Base-by-base conservation (phyloP, 2,113 vertebrate species). In the Lasiurus cinereus region DNA sequence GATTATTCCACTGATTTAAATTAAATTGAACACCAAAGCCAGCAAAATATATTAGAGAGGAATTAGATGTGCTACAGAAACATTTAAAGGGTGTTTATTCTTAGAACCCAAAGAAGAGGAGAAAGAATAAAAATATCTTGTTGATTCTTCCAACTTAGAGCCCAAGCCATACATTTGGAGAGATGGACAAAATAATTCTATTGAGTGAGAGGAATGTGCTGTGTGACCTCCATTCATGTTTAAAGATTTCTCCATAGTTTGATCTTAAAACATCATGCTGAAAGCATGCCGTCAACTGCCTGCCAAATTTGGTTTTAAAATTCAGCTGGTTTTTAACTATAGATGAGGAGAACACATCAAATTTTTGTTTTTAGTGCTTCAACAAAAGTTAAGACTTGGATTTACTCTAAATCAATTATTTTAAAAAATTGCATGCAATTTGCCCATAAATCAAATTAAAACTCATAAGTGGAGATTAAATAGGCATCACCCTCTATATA, bases 1-100 rank as follows among this genome's bases (percentile, higher is more conserved):
- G 92, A 95, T 93, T 94, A 96, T 90, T 97, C 92, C 88, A 80
- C 88, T 97, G 88, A 93, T 90, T 94, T 96, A 96, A 95, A 96
- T 96, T 95, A 96, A 93, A 88, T 93, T 95, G 96, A 96, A 94
- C 67, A 90, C 92, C 83, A 96, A 96, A 94, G 93, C 88, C 90
- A 95, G 77, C 21, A 94, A 96, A 93, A 96, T 94, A 70, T 96
- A 90, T 80, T 94, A 92, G 94, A 79, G 77, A 91, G 69, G 92
- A 96, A 96, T 95, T 96, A 93, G 36, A 73, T 94, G 92, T 93
- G 24, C 43, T 83, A 79, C 62, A 59, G 73, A 85, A 93, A 91
- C 27, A 64, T 90, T 96, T 94, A 92, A 92, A 91, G 24, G 54
- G 19, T 88, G 48, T 76, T 62, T 62, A 62, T 62, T 94, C 96